Evolutionary conservation across 2,113 vertebrate genomes (phyloP).

Genomic region (Oostethus manadensis): DNA sequence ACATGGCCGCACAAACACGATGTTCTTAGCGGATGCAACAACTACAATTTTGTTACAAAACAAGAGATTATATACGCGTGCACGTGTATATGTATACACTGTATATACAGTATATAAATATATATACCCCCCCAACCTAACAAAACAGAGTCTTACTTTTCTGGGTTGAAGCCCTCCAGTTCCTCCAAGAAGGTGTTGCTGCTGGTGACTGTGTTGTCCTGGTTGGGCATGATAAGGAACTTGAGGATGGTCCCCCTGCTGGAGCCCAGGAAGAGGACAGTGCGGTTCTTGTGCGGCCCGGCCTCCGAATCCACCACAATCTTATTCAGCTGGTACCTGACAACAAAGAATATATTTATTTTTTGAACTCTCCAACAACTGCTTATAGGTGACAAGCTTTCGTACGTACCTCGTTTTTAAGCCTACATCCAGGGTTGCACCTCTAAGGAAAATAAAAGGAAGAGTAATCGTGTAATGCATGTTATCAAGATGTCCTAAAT

Average conservation of each 20-base stretch:
- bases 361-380: no score
- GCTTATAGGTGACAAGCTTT: neutral
- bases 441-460: conserved; percentile 1
- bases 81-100: no score
- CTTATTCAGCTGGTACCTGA: conserved; percentile 89
- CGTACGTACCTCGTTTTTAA: conserved; percentile 2
- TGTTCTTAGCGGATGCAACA: neutral
- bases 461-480: neutral
- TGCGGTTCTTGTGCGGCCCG: conserved; percentile 84
- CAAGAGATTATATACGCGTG: no score
- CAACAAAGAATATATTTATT: neutral
- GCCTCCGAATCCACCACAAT: conserved; percentile 87
- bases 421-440: conserved; percentile 6
- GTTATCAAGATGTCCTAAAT: neutral
- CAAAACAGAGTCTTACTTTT: conserved; percentile 72
- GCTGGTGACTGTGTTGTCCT: conserved; percentile 70
- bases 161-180: conserved; percentile 88
- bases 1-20: neutral
- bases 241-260: conserved; percentile 89
- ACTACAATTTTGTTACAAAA: neutral
- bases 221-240: conserved; percentile 84
- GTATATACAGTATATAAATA: no score
- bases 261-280: conserved; percentile 88
- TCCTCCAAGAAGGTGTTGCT: conserved; percentile 87
- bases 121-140: no score